A percentile compares a stretch with the other conserved stretches of the same genome.
phyloP scores from a whole-genome alignment of 2,113 vertebrate species.

The Circaetus cinerascens region DNA sequence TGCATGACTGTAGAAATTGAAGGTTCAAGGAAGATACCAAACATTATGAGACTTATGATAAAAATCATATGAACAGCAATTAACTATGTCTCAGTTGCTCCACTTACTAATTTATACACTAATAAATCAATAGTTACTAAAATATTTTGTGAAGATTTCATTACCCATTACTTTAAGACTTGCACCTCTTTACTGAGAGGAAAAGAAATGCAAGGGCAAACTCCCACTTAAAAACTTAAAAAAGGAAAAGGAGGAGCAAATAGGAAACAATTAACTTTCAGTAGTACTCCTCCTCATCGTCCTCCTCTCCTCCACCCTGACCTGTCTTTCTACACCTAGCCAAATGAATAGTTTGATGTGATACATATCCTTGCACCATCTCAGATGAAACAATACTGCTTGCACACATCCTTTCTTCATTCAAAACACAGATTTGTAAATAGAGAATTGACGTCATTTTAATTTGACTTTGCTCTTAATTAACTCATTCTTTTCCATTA shows the following conservation, averaged over 20 bases:
- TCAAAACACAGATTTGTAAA: constrained; percentile 37
- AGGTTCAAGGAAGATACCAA: background rate
- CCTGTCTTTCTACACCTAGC: background rate
- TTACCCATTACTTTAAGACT: background rate
- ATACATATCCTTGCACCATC: background rate
- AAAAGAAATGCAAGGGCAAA: background rate
- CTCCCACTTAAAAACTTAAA: background rate
- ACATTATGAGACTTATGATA: background rate
- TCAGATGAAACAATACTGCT: background rate
- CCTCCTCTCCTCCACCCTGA: background rate
- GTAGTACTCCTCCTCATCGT: background rate
- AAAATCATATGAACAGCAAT: background rate
- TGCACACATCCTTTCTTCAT: constrained; percentile 17
- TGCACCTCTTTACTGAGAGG: background rate
- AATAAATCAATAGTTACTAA: background rate
- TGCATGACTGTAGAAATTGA: background rate
- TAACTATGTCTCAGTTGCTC: background rate
- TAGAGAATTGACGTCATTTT: background rate
- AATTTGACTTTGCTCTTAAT: constrained; percentile 25
- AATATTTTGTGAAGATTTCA: background rate
- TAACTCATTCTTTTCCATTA: constrained; percentile 54
- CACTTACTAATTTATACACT: background rate
- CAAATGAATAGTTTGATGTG: background rate
- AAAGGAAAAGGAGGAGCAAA: background rate
- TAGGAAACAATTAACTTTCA: background rate